A percentile compares a stretch with the other conserved stretches of the same genome.
phyloP scores from a whole-genome alignment of 2,113 vertebrate species.

The Lasiurus cinereus region DNA sequence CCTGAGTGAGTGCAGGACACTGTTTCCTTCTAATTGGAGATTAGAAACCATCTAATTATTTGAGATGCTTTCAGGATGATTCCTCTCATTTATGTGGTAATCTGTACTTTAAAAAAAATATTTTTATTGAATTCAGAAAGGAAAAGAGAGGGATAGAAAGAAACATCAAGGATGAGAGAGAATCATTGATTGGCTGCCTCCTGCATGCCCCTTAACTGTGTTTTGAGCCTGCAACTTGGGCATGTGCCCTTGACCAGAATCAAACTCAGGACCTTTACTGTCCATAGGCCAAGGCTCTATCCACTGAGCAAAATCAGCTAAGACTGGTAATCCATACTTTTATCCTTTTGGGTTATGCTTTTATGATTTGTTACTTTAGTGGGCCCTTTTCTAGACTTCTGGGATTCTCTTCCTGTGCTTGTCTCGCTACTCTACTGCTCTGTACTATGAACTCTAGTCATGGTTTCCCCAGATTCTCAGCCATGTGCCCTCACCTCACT shows the following conservation, averaged over 20 bases:
- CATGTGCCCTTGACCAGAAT: too few relatives aligned
- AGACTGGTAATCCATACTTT: too few relatives aligned
- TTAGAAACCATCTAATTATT: not conserved
- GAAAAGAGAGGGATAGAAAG: too few relatives aligned
- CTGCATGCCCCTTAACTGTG: too few relatives aligned
- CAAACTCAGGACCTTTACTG: too few relatives aligned
- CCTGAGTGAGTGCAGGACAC: not conserved
- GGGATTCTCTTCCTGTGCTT: not conserved
- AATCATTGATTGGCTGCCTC: too few relatives aligned
- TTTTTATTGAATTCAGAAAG: too few relatives aligned
- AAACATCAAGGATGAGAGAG: too few relatives aligned
- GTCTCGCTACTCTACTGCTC: not conserved
- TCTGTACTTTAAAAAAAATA: not conserved
- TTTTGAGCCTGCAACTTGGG: too few relatives aligned
- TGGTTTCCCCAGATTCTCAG: not conserved
- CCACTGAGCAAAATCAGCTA: too few relatives aligned
- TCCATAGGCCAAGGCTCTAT: too few relatives aligned
- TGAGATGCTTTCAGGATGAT: not conserved
- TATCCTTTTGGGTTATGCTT: too few relatives aligned
- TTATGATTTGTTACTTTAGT: not conserved
- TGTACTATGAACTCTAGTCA: not conserved
- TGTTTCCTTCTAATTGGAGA: not conserved
- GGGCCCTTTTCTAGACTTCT: not conserved
- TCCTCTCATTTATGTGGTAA: not conserved
- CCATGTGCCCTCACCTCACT: not conserved